phyloP scores from a whole-genome alignment of 2,888 invertebrate species.

The Nephrotoma guestfalica region DNA sequence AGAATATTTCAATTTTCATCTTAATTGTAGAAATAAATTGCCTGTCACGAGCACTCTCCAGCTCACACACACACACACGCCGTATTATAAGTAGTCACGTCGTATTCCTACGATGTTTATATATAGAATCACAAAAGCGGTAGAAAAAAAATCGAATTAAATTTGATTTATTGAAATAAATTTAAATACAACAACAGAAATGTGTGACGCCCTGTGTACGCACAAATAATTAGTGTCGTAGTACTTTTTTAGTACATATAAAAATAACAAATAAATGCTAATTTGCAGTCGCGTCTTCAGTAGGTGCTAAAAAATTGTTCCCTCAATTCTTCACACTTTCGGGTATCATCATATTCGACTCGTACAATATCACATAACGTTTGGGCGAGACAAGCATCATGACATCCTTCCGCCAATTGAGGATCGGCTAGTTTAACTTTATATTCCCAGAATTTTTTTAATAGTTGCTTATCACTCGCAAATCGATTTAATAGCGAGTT shows the following conservation, averaged over 20 bases:
- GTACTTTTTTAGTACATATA: too few species aligned
- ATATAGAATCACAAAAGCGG: background rate
- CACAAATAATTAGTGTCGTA: too few species aligned
- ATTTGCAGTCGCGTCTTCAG: background rate
- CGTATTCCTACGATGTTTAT: background rate
- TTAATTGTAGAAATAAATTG: background rate
- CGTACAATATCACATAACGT: conserved; percentile 8
- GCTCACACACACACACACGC: background rate
- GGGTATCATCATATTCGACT: conserved; percentile 7
- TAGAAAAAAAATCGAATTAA: background rate
- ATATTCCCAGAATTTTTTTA: conserved; percentile 10
- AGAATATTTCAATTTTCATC: background rate
- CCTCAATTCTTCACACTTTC: background rate
- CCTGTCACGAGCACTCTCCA: background rate
- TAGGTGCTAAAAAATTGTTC: background rate
- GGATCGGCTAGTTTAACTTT: conserved; percentile 10
- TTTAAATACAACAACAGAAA: background rate
- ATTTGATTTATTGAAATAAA: background rate
- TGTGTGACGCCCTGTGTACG: too few species aligned
- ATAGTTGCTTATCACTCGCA: conserved; percentile 21
- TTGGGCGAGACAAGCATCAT: conserved; percentile 9
- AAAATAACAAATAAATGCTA: too few species aligned
- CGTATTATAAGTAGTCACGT: background rate
- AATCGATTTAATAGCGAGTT: conserved; percentile 40
- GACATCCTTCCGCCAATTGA: conserved; percentile 8